Conservation (phyloP, 2,888 invertebrate species). For the Heliconius ethilla region DNA sequence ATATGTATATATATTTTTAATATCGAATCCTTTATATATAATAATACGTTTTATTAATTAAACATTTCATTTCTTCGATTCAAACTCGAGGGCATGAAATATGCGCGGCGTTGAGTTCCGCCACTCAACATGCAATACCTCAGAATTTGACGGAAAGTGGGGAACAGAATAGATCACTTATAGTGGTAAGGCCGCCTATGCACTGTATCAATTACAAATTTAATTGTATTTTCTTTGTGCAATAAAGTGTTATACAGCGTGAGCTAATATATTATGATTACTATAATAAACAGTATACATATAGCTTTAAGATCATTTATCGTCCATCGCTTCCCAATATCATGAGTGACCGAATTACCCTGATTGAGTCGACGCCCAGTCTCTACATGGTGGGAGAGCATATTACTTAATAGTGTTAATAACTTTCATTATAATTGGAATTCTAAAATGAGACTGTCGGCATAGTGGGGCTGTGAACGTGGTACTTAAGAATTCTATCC, state of each 20-base stretch:
- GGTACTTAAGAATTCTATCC: not conserved
- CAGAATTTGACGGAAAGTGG: too few species aligned
- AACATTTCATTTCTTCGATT: too few species aligned
- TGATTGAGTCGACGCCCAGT: slow-evolving; percentile 27
- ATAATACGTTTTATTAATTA: too few species aligned
- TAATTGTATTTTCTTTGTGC: too few species aligned
- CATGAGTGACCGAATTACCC: slow-evolving; percentile 28
- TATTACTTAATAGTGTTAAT: slow-evolving; percentile 9
- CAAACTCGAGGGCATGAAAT: too few species aligned
- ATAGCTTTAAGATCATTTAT: slow-evolving; percentile 20
- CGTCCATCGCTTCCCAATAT: slow-evolving; percentile 28
- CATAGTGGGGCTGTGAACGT: not conserved
- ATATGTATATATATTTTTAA: too few species aligned
- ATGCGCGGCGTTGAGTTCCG: too few species aligned
- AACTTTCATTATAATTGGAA: slow-evolving; percentile 1
- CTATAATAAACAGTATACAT: not conserved
- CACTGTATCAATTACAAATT: too few species aligned
- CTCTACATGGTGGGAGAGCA: not conserved
- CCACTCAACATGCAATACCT: too few species aligned
- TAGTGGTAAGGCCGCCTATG: too few species aligned
- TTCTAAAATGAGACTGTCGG: not conserved
- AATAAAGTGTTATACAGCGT: not conserved
- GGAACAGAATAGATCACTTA: too few species aligned
- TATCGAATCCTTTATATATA: too few species aligned
- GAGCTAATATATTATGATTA: not conserved